Conservation (phyloP, 2,113 vertebrate genomes). For the Copsychus sechellarum region DNA sequence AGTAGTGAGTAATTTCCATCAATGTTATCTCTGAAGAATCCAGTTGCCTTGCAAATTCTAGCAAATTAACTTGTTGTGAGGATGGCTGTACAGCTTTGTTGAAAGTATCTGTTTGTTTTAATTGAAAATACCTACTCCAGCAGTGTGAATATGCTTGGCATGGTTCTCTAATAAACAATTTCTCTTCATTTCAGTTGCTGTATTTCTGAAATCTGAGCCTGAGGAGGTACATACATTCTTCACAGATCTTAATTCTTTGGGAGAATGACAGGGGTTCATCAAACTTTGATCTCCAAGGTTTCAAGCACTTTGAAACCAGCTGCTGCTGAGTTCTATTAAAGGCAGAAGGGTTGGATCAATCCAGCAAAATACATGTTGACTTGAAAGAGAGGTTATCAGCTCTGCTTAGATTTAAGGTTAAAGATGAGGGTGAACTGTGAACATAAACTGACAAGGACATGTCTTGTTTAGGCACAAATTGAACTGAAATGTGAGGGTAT, state of each 20-base stretch:
- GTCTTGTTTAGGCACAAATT: background rate
- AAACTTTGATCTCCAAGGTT: conserved; percentile 18
- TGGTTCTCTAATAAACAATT: background rate
- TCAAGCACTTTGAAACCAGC: background rate
- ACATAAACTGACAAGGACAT: background rate
- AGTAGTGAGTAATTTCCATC: background rate
- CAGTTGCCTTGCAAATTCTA: background rate
- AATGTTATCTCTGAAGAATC: background rate
- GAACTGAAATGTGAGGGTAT: background rate
- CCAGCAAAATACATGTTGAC: background rate
- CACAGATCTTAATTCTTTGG: background rate
- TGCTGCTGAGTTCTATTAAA: background rate
- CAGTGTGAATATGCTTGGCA: background rate
- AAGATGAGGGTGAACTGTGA: background rate
- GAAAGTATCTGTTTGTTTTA: background rate
- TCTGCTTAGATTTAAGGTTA: conserved; percentile 9
- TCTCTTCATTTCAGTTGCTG: background rate
- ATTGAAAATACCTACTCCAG: background rate
- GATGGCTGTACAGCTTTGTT: background rate
- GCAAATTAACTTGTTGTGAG: background rate
- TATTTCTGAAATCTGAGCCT: background rate
- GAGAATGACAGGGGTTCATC: background rate
- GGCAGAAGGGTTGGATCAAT: background rate
- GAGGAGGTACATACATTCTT: background rate
- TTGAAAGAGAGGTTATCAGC: conserved; percentile 15